phyloP scores from a whole-genome alignment of 2,113 vertebrate species.

The Limanda limanda region DNA sequence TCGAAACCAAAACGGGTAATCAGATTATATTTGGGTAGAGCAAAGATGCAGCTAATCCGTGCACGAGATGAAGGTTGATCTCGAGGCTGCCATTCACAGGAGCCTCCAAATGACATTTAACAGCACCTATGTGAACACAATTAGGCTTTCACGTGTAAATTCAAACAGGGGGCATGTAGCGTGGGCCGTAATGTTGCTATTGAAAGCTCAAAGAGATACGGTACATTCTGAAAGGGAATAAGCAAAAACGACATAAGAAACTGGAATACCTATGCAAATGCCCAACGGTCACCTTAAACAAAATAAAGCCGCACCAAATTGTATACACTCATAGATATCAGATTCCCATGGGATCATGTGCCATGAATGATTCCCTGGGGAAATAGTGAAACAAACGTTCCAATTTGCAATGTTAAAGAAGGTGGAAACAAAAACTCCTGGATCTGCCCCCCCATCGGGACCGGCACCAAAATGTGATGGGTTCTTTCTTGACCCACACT shows the following conservation, averaged over 20 bases:
- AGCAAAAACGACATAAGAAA: neutral
- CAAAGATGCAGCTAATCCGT: conserved; percentile 27
- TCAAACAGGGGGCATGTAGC: neutral
- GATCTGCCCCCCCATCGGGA: too few species aligned
- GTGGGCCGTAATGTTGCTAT: neutral
- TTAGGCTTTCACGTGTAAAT: conserved; percentile 16
- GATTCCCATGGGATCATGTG: too few species aligned
- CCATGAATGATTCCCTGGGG: too few species aligned
- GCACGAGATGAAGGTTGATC: conserved; percentile 5
- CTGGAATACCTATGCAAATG: neutral
- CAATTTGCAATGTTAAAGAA: too few species aligned
- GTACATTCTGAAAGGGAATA: neutral
- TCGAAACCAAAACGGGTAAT: conserved; percentile 25
- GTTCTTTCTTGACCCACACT: too few species aligned
- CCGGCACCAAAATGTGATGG: too few species aligned
- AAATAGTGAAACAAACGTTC: too few species aligned
- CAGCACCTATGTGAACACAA: conserved; percentile 14
- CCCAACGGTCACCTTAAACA: too few species aligned
- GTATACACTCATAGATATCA: too few species aligned
- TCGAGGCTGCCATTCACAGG: conserved; percentile 5
- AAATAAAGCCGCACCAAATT: too few species aligned
- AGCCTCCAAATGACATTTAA: conserved; percentile 3
- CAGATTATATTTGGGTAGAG: conserved; percentile 29
- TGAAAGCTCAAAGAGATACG: neutral
- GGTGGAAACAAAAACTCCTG: too few species aligned